Percentiles rank a stretch among this genome's conserved stretches.
phyloP scores from a whole-genome alignment of 2,113 vertebrate species.

The Xiphorhynchus elegans region DNA sequence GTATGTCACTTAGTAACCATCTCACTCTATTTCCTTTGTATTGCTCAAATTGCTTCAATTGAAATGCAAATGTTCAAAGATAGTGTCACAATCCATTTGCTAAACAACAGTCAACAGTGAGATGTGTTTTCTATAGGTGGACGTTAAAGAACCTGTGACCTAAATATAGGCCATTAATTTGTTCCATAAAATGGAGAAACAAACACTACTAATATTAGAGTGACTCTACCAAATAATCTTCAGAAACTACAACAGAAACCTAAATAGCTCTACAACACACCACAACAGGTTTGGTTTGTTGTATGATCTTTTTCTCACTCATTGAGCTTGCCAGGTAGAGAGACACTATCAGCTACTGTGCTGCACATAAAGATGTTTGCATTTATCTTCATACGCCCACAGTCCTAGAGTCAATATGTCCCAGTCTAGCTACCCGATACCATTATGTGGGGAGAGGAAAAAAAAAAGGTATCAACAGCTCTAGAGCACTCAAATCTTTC shows the following conservation, averaged over 20 bases:
- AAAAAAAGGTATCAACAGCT: not conserved
- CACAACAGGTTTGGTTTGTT: not conserved
- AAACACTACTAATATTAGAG: not conserved
- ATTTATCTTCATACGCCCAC: not conserved
- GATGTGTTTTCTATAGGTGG: not conserved
- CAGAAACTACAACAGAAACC: not conserved
- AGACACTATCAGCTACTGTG: not conserved
- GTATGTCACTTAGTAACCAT: not conserved
- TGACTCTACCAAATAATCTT: not conserved
- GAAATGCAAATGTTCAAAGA: not conserved
- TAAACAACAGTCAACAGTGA: not conserved
- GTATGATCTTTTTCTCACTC: not conserved
- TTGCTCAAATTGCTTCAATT: not conserved
- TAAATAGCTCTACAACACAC: not conserved
- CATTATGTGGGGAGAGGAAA: rapidly evolving
- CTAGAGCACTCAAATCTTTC: not conserved
- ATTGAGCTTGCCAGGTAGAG: not conserved
- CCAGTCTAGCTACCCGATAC: not conserved
- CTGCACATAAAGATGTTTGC: not conserved
- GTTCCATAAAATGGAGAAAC: not conserved
- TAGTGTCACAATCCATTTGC: not conserved
- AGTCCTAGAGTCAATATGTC: not conserved
- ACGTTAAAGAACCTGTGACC: not conserved
- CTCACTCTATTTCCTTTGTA: not conserved
- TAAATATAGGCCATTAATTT: not conserved